Conservation (phyloP, 1,140 invertebrate species). For the Heterodera schachtii region DNA sequence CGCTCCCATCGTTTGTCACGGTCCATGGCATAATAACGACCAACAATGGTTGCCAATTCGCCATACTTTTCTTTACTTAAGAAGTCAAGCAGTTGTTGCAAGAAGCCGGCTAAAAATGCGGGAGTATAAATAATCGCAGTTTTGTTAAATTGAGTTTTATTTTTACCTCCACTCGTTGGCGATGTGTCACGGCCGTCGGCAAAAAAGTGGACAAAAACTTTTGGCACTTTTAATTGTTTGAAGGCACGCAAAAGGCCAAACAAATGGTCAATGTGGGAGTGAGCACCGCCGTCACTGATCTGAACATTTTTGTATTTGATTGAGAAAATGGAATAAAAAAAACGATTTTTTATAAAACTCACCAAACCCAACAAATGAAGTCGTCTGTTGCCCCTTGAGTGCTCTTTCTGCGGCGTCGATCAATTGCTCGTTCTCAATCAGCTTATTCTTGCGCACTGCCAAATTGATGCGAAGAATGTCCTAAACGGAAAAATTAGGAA, state of each 20-base stretch:
- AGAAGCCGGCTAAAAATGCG: conserved; percentile 52
- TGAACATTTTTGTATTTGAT: conserved; percentile 1
- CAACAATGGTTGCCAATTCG: conserved; percentile 67
- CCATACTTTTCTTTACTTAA: conserved; percentile 65
- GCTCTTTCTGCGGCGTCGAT: conserved; percentile 66
- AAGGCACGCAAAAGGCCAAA: conserved; percentile 67
- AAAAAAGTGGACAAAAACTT: conserved; percentile 69
- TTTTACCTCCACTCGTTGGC: conserved; percentile 66
- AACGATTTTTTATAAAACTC: too few relatives aligned
- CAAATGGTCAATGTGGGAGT: conserved; percentile 69
- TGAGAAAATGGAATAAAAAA: neutral
- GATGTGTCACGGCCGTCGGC: conserved; percentile 69
- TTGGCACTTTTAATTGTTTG: conserved; percentile 66
- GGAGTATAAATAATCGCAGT: neutral
- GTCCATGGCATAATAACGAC: conserved; percentile 71
- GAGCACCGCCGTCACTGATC: conserved; percentile 70
- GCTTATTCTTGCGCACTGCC: conserved; percentile 64
- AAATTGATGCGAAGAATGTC: conserved; percentile 69
- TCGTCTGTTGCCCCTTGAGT: conserved; percentile 65
- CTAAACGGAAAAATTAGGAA: conserved; percentile 24
- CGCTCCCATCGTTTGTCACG: conserved; percentile 65
- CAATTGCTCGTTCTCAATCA: conserved; percentile 66
- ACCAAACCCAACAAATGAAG: conserved; percentile 68
- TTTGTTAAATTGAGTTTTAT: too few relatives aligned
- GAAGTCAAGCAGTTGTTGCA: conserved; percentile 60